Evolutionary conservation across 2,797 vertebrate species (phyloP).

Genomic region (Peromyscus attwateri): DNA sequence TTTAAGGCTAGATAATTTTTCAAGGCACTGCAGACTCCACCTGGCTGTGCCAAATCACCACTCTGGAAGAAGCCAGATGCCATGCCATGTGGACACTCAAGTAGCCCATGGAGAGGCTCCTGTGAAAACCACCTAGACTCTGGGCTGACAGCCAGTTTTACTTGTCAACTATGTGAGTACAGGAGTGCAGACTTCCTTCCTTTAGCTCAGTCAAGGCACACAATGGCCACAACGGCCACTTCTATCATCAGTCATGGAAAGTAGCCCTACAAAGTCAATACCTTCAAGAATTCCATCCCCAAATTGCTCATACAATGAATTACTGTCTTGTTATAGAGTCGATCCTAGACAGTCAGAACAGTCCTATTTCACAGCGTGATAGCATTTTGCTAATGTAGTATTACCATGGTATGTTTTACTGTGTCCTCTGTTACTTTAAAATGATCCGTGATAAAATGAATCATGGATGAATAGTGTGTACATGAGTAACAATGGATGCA

Average conservation of each 20-base stretch:
- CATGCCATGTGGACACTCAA: neutral
- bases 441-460: neutral
- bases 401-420: neutral
- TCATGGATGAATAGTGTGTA: neutral
- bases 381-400: neutral
- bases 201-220: neutral
- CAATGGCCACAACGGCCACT: too few relatives aligned
- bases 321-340: neutral
- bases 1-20: neutral
- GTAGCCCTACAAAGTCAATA: fast-evolving
- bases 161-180: neutral
- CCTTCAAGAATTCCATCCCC: neutral
- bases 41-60: neutral
- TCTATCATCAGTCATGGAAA: neutral
- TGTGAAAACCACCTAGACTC: neutral
- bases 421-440: neutral
- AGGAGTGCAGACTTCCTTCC: neutral
- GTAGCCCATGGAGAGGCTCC: neutral
- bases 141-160: neutral
- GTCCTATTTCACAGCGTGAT: neutral
- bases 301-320: neutral
- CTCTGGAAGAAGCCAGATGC: neutral
- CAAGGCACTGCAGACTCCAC: neutral
- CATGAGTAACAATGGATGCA: neutral
- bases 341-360: neutral